Conservation (phyloP, 1,140 invertebrate genomes). For the Berghia stephanieae region DNA sequence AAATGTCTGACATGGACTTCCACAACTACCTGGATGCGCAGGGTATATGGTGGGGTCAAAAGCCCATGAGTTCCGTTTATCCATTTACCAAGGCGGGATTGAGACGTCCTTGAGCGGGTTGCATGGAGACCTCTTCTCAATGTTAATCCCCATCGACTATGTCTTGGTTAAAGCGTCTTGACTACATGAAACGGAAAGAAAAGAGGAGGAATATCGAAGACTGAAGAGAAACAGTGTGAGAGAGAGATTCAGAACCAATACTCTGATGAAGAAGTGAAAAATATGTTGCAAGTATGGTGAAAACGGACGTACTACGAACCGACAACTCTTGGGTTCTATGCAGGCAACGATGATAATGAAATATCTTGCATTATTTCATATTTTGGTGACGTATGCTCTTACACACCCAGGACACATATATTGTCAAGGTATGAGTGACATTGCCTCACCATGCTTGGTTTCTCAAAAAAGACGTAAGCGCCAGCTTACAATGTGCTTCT, state of each 20-base stretch:
- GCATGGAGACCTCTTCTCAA: constrained; percentile 97
- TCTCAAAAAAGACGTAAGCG: constrained; percentile 95
- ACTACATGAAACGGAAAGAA: constrained; percentile 93
- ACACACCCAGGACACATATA: constrained; percentile 95
- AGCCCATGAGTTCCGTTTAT: constrained; percentile 83
- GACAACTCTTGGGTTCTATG: constrained; percentile 93
- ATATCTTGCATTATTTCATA: constrained; percentile 91
- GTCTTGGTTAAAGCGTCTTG: constrained; percentile 89
- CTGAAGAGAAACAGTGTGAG: constrained; percentile 84
- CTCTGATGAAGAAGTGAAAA: constrained; percentile 78
- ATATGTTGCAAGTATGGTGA: constrained; percentile 92
- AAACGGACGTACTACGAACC: constrained; percentile 87
- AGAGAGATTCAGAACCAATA: constrained; percentile 48
- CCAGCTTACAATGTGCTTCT: constrained; percentile 97
- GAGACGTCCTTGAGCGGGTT: constrained; percentile 71
- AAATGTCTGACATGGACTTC: constrained; percentile 89
- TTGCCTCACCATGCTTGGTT: constrained; percentile 91
- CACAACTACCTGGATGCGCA: constrained; percentile 87
- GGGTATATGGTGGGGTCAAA: constrained; percentile 89
- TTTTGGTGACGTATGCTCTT: constrained; percentile 93
- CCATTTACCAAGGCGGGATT: constrained; percentile 70
- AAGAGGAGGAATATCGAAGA: constrained; percentile 86
- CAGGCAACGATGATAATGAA: constrained; percentile 93
- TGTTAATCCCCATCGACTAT: constrained; percentile 88
- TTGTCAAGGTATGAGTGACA: constrained; percentile 97